Evolutionary conservation across 2,888 invertebrate species (phyloP), one percentile per base, ranked within the genome.

Genomic region (Drosophila setosimentum): DNA sequence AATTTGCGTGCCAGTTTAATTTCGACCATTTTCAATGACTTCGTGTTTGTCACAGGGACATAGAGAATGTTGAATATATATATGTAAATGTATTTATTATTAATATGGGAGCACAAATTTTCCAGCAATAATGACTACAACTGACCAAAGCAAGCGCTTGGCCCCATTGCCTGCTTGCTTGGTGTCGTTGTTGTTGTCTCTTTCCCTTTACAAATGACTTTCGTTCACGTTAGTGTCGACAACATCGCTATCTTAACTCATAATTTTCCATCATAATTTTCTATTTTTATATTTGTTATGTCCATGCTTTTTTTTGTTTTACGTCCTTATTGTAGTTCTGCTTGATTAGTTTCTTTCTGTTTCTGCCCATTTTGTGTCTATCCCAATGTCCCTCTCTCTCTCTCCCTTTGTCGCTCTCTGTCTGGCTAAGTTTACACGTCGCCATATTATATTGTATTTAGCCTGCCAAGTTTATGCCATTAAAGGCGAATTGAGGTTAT

Each of bases 241-340:
- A 45, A 57, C 79, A 58, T 72, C 48, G 71, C 73, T 73, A 77
- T 79, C 79, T 83, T 70, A 81, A 79, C 81, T 86, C 84, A 82
- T 83, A 86, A 87, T 84, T 86, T 87, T 86, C 82, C 79, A 83
- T 86, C 73, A 82, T 84, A 82, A 84, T 84, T 84, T 82, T 82
- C 73, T 68, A 75, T 80, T 70, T 74, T 81, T 71, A 76, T 73
- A 82, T 84, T 83, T 83, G 74, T 86, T 86, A 70, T 71, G 74
- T 62, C 62, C 76, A 71, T 65, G 61, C 37, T 49, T 35, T 65
- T 65, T 62, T 57, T 65, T 58, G 67, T 37, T 60, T 33, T 29
- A 42, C 51, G 68, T 73, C 64, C 67, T 66, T 73, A 37, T 76
- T 70, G 61, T 59, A 61, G 69, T 68, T 69, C 61, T 58, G 70